Base-by-base conservation (phyloP, 2,888 invertebrate genomes). In the Cephus pygmeus region DNA sequence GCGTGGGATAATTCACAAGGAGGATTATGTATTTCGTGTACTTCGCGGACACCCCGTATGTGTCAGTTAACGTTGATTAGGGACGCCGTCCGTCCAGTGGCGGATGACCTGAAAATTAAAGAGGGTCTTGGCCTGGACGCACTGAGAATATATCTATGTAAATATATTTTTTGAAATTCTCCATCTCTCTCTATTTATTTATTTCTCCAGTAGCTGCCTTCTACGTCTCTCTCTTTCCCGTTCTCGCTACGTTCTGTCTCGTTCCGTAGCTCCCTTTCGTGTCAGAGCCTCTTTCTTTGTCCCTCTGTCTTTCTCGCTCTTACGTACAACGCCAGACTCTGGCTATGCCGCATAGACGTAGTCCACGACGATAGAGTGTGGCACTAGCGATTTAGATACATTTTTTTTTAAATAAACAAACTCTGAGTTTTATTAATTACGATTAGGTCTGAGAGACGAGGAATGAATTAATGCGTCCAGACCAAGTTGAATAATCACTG, bases 21-120 rank as follows among this genome's bases (percentile, higher is more conserved):
- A 56, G 56, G 56, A 56, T 56, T 23, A 56, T 56, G 56, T 56
- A 56, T 56, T 56, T 56, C 56, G 56, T 56, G 56, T 56, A 56
- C 56, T 56, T 56, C 23, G 56, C 23, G 23, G 56, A 56, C 56
- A 56, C 56, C 56, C 56, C 56, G 56, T 56, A 56, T 56, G 23
- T 56, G 56, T 81, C 81, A 80, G 83, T 85, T 85, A 84, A 84
- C 84, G 81, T 83, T 79, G 82, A 85, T 85, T 85, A 85, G 84
- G 79, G 82, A 79, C 80, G 56, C 56, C 56, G 56, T 56, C 56
- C 2, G 81, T 80, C 80, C 79, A 74, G 30, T 74, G 71, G 71
- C 71, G 71, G 34, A 31, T 34, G 31, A 34, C 34, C 71, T 71
- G 71, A 71, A 71, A 71, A 71, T 71, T 71, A 71, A 71, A 71